A percentile compares a stretch with the other conserved stretches of the same genome.
Conservation (phyloP, 2,888 invertebrate genomes). For the Rhaphigaster nebulosa region DNA sequence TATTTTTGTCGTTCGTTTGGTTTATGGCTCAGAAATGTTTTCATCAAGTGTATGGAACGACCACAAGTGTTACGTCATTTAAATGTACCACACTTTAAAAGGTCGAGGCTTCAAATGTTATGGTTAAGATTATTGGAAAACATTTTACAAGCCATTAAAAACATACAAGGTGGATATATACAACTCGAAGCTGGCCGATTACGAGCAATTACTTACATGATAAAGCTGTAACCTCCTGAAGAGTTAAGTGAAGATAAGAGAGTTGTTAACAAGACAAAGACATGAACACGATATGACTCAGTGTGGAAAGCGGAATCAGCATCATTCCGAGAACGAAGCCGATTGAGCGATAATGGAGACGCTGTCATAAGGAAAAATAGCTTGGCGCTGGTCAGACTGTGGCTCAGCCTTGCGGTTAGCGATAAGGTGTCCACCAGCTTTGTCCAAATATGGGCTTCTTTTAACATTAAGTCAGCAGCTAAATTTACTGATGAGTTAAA, state of each 20-base stretch:
- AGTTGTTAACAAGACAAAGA: conserved; percentile 41
- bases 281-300: neutral
- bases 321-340: neutral
- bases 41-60: too few relatives aligned
- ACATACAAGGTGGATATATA: too few relatives aligned
- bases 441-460: neutral
- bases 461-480: neutral
- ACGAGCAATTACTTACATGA: neutral
- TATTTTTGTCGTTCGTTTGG: too few relatives aligned
- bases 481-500: neutral
- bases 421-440: neutral
- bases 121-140: too few relatives aligned
- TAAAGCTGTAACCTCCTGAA: neutral
- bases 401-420: neutral
- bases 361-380: conserved; percentile 8
- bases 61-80: too few relatives aligned
- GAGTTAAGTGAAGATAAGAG: neutral
- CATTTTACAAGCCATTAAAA: too few relatives aligned
- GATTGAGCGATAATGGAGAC: neutral
- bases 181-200: too few relatives aligned
- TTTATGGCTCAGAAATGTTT: too few relatives aligned
- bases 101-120: too few relatives aligned
- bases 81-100: too few relatives aligned
- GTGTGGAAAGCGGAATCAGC: neutral
- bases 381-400: neutral